These are phyloP conservation scores for Rhamnusium bicolor DNA, from an alignment of 2,888 invertebrate genomes.

Conservation along the genomic window DNA sequence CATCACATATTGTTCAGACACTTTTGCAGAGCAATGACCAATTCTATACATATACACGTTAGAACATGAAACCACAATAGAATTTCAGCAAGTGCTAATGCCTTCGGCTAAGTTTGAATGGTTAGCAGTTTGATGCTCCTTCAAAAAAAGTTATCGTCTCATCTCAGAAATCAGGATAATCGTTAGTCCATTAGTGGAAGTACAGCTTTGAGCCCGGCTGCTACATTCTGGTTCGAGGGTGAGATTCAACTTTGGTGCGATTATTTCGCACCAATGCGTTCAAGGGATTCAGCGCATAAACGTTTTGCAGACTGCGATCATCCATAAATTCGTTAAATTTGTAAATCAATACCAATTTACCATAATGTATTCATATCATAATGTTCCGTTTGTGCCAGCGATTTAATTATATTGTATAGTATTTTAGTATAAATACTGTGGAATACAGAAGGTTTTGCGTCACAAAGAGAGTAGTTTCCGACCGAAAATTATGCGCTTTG, in stretches of 20 bases:
- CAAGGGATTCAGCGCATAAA: slow-evolving; percentile 57
- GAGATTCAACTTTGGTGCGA: slow-evolving; percentile 60
- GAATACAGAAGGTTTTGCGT: background rate
- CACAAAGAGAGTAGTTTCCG: background rate
- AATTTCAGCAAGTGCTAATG: slow-evolving; percentile 54
- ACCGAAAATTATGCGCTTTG: background rate
- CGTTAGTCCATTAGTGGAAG: slow-evolving; percentile 67
- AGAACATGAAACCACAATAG: slow-evolving; percentile 41
- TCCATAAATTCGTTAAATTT: slow-evolving; percentile 53
- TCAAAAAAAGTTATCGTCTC: slow-evolving; percentile 63
- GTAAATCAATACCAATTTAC: slow-evolving; percentile 50
- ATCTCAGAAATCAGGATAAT: slow-evolving; percentile 67
- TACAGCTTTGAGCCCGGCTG: slow-evolving; percentile 58
- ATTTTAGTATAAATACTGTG: background rate
- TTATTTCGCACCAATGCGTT: slow-evolving; percentile 64
- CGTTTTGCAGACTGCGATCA: slow-evolving; percentile 56
- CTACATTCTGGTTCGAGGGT: slow-evolving; percentile 55
- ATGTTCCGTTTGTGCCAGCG: background rate
- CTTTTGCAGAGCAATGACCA: background rate
- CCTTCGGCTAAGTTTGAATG: slow-evolving; percentile 54
- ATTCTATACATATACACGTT: background rate
- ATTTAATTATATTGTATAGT: slow-evolving; percentile 4
- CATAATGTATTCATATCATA: slow-evolving; percentile 35
- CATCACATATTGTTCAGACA: background rate
- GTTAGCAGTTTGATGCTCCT: slow-evolving; percentile 59